Evolutionary conservation across 2,888 invertebrate genomes (phyloP).

Genomic region (Steromphala cineraria): DNA sequence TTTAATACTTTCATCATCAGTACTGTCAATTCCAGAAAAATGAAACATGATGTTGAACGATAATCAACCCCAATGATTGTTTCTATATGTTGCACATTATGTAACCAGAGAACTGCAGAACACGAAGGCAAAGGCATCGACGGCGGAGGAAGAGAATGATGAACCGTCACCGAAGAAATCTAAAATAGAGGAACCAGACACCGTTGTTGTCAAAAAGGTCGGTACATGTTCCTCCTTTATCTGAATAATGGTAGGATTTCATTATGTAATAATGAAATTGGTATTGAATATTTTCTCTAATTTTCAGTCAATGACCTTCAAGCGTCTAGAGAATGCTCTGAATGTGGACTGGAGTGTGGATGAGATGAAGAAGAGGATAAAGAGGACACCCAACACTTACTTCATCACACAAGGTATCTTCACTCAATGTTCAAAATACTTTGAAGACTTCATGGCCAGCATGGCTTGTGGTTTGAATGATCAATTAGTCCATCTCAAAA

Average conservation of each 20-base stretch:
- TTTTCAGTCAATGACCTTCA: constrained; percentile 77
- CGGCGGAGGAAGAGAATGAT: constrained; percentile 42
- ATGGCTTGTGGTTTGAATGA: too few species aligned
- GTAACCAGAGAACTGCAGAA: constrained; percentile 43
- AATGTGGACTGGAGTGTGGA: constrained; percentile 81
- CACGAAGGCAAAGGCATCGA: constrained; percentile 37
- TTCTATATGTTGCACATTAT: neutral
- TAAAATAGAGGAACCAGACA: constrained; percentile 65
- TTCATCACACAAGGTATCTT: constrained; percentile 82
- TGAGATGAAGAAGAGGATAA: constrained; percentile 80
- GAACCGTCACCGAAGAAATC: constrained; percentile 63
- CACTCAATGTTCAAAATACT: too few species aligned
- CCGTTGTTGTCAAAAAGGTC: constrained; percentile 69
- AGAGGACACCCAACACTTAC: constrained; percentile 84
- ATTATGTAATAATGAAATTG: too few species aligned
- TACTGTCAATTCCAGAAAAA: too few species aligned
- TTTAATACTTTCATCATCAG: too few species aligned
- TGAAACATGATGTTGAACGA: too few species aligned
- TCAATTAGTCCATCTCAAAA: too few species aligned
- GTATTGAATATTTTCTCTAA: neutral
- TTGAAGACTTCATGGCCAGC: too few species aligned
- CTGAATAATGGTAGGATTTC: too few species aligned
- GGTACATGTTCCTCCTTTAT: neutral
- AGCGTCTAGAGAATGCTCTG: constrained; percentile 82
- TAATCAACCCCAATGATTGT: too few species aligned